A percentile compares a stretch with the other conserved stretches of the same genome.
phyloP scores from a whole-genome alignment of 1,140 invertebrate genomes.

The Apolygus lucorum region DNA sequence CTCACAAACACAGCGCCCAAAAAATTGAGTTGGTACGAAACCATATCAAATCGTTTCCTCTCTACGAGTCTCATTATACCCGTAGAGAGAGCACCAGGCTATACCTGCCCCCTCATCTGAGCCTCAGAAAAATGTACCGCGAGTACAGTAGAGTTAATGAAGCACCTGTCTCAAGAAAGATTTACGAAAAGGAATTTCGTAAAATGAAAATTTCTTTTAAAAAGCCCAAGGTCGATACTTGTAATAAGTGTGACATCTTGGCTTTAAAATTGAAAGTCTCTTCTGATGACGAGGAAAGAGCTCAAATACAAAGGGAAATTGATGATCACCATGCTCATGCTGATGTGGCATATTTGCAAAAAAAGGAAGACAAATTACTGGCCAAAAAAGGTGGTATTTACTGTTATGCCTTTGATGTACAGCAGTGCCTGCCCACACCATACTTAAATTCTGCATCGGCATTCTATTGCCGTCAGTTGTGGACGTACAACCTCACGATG shows the following conservation, averaged over 20 bases:
- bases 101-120: not conserved
- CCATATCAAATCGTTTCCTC: slow-evolving; percentile 1
- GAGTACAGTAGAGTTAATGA: not conserved
- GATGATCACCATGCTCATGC: not conserved
- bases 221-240: too few relatives aligned
- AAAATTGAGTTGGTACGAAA: not conserved
- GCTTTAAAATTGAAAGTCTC: not conserved
- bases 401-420: not conserved
- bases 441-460: not conserved
- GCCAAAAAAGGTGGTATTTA: not conserved
- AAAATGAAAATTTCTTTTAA: too few relatives aligned
- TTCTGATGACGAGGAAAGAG: not conserved
- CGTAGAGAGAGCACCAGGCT: not conserved
- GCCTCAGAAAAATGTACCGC: not conserved
- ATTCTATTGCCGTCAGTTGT: too few relatives aligned
- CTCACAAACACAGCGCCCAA: not conserved
- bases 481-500: not conserved
- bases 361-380: not conserved
- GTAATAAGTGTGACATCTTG: not conserved
- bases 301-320: not conserved
- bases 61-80: not conserved
- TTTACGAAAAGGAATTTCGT: too few relatives aligned
- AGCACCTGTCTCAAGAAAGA: too few relatives aligned
- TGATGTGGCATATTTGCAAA: not conserved
- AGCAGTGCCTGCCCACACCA: not conserved